phyloP scores from a whole-genome alignment of 2,113 vertebrate genomes.

The Pangasianodon hypophthalmus region DNA sequence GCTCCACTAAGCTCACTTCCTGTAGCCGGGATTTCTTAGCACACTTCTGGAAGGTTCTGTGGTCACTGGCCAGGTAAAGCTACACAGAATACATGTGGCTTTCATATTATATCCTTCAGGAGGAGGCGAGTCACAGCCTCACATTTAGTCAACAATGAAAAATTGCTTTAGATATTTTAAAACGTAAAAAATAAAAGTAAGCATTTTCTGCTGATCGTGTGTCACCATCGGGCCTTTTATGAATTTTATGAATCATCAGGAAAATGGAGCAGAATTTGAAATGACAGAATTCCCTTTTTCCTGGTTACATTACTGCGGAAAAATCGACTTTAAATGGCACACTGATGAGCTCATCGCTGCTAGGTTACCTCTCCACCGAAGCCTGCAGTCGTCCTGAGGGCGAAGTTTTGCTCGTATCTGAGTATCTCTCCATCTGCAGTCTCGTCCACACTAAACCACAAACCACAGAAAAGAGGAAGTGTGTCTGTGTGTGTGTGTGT shows the following conservation, averaged over 20 bases:
- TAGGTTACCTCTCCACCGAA: constrained; percentile 71
- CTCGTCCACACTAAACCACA: constrained; percentile 61
- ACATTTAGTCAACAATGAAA: background rate
- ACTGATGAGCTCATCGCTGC: background rate
- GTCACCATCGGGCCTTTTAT: background rate
- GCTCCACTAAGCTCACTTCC: constrained; percentile 78
- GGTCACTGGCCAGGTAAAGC: constrained; percentile 86
- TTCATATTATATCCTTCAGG: too few species aligned
- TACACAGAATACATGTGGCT: constrained; percentile 59
- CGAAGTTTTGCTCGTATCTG: constrained; percentile 75
- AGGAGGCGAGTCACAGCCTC: background rate
- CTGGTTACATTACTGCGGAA: background rate
- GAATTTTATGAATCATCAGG: background rate
- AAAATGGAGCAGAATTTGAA: background rate
- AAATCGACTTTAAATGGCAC: background rate
- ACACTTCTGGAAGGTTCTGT: constrained; percentile 75
- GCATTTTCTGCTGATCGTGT: background rate
- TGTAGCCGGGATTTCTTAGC: constrained; percentile 83
- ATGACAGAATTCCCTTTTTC: background rate
- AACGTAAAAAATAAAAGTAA: background rate
- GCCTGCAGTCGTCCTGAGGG: constrained; percentile 71
- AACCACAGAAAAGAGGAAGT: constrained; percentile 13
- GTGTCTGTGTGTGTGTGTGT: background rate
- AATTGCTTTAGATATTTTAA: background rate
- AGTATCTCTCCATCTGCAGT: constrained; percentile 65